Conservation (phyloP, 2,797 vertebrate genomes). For the Melanitta fusca region DNA sequence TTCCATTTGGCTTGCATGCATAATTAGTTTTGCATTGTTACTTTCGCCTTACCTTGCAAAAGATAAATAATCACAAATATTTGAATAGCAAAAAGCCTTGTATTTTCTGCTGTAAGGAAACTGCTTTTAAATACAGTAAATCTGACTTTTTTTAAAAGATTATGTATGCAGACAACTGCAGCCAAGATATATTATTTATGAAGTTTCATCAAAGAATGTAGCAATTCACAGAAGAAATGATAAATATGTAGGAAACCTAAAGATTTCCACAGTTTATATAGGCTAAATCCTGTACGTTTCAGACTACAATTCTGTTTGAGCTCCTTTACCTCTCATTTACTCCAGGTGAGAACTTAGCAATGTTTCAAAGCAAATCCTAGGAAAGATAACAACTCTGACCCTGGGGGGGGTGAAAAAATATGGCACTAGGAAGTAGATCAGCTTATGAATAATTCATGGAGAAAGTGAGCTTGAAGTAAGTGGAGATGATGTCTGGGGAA, state of each 20-base stretch:
- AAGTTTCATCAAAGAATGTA: constrained; percentile 43
- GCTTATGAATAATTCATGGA: constrained; percentile 47
- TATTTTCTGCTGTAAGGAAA: neutral
- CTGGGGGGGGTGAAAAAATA: constrained; percentile 26
- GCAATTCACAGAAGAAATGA: constrained; percentile 30
- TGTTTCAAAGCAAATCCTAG: neutral
- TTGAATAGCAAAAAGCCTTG: neutral
- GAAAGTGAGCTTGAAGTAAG: constrained; percentile 28
- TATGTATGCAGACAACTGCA: constrained; percentile 5
- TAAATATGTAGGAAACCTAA: constrained; percentile 37
- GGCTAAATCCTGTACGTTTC: neutral
- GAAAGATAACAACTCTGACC: constrained; percentile 1
- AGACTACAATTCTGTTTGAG: neutral
- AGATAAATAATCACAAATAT: neutral
- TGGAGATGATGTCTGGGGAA: constrained; percentile 39
- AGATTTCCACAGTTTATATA: neutral
- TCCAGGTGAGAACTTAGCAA: constrained; percentile 13
- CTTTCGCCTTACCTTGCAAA: neutral
- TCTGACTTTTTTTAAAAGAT: neutral
- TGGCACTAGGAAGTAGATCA: constrained; percentile 19
- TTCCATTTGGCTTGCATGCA: neutral
- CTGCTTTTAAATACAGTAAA: neutral
- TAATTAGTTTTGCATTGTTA: neutral
- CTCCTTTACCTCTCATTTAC: neutral
- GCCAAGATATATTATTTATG: constrained; percentile 57